phyloP scores from a whole-genome alignment of 2,797 vertebrate genomes.

The Oreochromis grahami region DNA sequence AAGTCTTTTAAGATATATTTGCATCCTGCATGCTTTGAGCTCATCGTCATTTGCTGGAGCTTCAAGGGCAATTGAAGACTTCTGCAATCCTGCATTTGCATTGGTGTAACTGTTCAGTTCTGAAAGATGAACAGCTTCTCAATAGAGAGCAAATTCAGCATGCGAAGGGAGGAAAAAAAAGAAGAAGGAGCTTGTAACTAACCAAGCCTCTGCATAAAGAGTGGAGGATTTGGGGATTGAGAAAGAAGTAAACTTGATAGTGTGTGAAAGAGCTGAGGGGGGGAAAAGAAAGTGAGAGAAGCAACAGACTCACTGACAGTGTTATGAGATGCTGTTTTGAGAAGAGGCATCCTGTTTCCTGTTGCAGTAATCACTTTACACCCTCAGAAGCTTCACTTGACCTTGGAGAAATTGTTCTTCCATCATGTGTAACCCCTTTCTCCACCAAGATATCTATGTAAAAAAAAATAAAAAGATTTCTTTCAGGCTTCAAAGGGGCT shows the following conservation, averaged over 20 bases:
- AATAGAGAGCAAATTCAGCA: conserved; percentile 44
- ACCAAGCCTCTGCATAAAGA: conserved; percentile 58
- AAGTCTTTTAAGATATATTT: conserved; percentile 30
- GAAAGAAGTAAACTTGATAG: conserved; percentile 63
- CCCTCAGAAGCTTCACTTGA: conserved; percentile 52
- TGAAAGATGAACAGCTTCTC: conserved; percentile 41
- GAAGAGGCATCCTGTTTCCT: conserved; percentile 67
- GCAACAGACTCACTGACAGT: conserved; percentile 50
- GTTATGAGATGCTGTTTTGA: conserved; percentile 62
- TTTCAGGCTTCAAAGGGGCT: neutral
- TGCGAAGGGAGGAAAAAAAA: neutral
- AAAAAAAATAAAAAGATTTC: neutral
- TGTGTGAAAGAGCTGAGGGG: conserved; percentile 61
- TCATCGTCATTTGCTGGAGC: conserved; percentile 21
- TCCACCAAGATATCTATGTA: neutral
- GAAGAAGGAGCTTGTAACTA: conserved; percentile 43
- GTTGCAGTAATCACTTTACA: conserved; percentile 60
- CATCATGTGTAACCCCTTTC: neutral
- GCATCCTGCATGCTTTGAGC: neutral
- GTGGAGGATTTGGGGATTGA: conserved; percentile 56
- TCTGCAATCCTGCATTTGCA: conserved; percentile 17
- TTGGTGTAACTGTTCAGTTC: conserved; percentile 23
- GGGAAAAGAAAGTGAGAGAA: conserved; percentile 58
- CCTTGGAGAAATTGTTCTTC: conserved; percentile 54
- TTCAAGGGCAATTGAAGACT: conserved; percentile 3